A percentile compares a stretch with the other conserved stretches of the same genome.
Conservation (phyloP, 2,113 vertebrate genomes). For the Pteropus alecto region DNA sequence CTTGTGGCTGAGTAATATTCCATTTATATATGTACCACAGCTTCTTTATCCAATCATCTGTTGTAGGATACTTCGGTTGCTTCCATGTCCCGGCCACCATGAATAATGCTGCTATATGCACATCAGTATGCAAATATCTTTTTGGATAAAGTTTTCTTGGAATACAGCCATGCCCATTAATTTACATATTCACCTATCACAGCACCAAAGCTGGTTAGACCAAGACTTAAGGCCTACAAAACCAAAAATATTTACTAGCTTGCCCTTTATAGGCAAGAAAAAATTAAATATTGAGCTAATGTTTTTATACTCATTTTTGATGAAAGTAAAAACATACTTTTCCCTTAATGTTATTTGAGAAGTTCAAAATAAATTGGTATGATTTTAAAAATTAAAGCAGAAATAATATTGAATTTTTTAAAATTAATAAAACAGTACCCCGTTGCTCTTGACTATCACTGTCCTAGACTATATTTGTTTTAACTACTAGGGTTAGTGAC, state of each 20-base stretch:
- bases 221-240: not conserved
- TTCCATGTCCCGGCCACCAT: too few relatives aligned
- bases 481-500: not conserved
- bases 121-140: too few relatives aligned
- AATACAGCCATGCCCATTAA: not conserved
- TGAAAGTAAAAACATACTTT: not conserved
- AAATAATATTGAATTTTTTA: not conserved
- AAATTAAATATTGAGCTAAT: not conserved
- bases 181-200: not conserved
- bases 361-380: not conserved
- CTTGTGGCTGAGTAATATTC: too few relatives aligned
- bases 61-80: too few relatives aligned
- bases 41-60: too few relatives aligned
- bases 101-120: too few relatives aligned
- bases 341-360: not conserved
- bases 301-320: not conserved
- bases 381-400: conserved; percentile 4
- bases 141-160: not conserved
- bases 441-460: not conserved
- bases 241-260: not conserved
- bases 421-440: not conserved
- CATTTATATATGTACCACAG: too few relatives aligned
- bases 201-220: not conserved
- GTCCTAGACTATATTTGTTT: not conserved
- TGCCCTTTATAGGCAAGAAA: not conserved